A percentile compares a stretch with the other conserved stretches of the same genome.
These are phyloP conservation scores for Leptinotarsa tumamoca DNA, from an alignment of 2,888 invertebrate species.

Conservation along the genomic window DNA sequence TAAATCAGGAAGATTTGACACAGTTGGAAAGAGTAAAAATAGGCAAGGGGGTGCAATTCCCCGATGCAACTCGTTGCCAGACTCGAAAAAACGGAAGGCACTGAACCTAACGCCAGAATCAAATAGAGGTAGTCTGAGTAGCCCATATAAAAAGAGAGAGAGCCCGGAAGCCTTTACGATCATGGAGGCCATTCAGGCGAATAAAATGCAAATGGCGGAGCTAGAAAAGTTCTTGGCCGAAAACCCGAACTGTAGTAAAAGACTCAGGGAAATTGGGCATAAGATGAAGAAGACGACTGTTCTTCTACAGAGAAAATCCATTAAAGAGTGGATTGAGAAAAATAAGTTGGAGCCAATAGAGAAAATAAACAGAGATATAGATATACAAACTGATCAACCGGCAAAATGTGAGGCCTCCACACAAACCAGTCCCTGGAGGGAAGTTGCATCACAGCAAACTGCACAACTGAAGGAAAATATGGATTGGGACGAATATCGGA, in stretches of 20 bases:
- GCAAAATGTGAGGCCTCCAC: too few relatives aligned
- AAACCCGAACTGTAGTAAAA: background rate
- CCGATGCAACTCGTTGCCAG: too few relatives aligned
- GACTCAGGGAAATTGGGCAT: background rate
- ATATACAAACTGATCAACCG: background rate
- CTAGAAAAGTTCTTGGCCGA: background rate
- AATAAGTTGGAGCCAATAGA: constrained; percentile 9
- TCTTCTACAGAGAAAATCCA: background rate
- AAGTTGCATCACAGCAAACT: too few relatives aligned
- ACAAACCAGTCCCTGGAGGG: too few relatives aligned
- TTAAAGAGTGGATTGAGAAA: background rate
- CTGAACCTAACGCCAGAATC: too few relatives aligned
- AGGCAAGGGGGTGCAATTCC: too few relatives aligned
- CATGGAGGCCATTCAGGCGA: background rate
- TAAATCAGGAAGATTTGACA: too few relatives aligned
- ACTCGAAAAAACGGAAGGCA: too few relatives aligned
- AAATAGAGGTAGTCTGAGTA: background rate
- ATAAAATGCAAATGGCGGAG: background rate
- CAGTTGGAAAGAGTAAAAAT: too few relatives aligned
- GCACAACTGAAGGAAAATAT: too few relatives aligned
- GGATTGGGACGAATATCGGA: too few relatives aligned
- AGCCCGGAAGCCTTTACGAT: constrained; percentile 8
- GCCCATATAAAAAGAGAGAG: constrained; percentile 6
- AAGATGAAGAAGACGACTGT: background rate
- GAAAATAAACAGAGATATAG: constrained; percentile 7